A percentile compares a stretch with the other conserved stretches of the same genome.
phyloP scores from a whole-genome alignment of 2,113 vertebrate species.

The Microtus oregoni region DNA sequence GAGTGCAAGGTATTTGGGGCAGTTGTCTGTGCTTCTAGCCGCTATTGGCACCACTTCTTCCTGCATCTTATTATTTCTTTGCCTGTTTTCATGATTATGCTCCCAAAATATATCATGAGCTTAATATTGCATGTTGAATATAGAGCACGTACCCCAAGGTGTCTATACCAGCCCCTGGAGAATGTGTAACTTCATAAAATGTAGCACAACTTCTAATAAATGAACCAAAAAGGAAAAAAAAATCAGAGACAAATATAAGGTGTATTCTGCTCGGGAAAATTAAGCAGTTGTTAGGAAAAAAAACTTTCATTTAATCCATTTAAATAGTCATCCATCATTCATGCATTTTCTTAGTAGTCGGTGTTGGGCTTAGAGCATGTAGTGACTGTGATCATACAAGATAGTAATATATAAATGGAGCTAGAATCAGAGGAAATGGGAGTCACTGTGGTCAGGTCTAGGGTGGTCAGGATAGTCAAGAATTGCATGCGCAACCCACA shows the following conservation, averaged over 20 bases:
- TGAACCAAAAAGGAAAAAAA: not conserved
- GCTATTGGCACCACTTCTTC: not conserved
- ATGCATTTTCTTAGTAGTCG: not conserved
- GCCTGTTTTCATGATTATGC: not conserved
- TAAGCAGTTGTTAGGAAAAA: not conserved
- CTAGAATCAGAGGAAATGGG: not conserved
- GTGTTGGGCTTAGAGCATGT: not conserved
- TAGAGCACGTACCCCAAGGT: not conserved
- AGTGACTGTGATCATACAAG: too few species aligned
- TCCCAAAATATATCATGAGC: not conserved
- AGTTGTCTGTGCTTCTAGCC: not conserved
- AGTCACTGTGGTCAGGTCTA: not conserved
- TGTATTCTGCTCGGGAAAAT: not conserved
- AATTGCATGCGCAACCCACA: accelerated
- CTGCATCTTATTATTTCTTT: not conserved
- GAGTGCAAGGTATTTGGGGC: not conserved
- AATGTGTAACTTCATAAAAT: not conserved
- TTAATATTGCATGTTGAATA: not conserved
- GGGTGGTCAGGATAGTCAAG: not conserved
- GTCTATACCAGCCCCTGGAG: accelerated
- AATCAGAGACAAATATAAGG: too few species aligned
- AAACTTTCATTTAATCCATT: not conserved
- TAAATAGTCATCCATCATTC: not conserved
- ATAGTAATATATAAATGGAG: not conserved
- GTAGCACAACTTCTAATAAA: not conserved